Base-by-base conservation (phyloP, 2,113 vertebrate genomes). In the Ictalurus furcatus region DNA sequence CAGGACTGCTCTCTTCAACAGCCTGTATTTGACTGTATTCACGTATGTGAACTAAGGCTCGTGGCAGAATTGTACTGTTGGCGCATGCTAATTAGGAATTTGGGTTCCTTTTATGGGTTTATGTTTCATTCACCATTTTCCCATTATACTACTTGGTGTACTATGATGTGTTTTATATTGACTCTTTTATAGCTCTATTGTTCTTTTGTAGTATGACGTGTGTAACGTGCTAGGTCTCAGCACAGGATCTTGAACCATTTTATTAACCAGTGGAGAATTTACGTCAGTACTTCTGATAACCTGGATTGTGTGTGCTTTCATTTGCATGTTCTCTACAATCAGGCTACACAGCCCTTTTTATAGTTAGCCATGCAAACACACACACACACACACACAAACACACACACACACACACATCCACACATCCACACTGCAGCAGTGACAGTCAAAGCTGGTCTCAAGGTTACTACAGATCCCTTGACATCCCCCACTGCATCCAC, bases 381-480 rank as follows among this genome's bases (percentile, higher is more conserved):
- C 40, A 69, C 48, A 17, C n/a, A 74, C 71, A 78, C 23, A 79
- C 85, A 87, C 16, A 81, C 59, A 67, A 28, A 48, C 25, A 79
- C 40, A 79, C 58, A 79, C 40, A 69, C 48, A 37, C 52, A 73
- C 54, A n/a, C 7, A 74, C 44, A 78, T 2, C 69, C 9, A 67
- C 34, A 71, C n/a, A 4, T 56, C 21, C 54, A 86, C 4, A 81
- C 58, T 85, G 83, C 88, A 89, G 88, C 58, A 78, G 59, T 85
- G 83, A 79, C 58, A 85, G 84, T 78, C 23, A 85, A 89, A 89
- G 74, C 83, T 89, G 37, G 80, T 79, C 56, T 91, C 91, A 90
- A 90, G 90, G 91, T 92, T 91, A 92, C 37, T 76, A 82, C 48
- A 82, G 87, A 83, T 56, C 74, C 40, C 83, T 59, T 56, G 14